Conservation (phyloP, 2,888 invertebrate species). For the Drosophila stalkeri region DNA sequence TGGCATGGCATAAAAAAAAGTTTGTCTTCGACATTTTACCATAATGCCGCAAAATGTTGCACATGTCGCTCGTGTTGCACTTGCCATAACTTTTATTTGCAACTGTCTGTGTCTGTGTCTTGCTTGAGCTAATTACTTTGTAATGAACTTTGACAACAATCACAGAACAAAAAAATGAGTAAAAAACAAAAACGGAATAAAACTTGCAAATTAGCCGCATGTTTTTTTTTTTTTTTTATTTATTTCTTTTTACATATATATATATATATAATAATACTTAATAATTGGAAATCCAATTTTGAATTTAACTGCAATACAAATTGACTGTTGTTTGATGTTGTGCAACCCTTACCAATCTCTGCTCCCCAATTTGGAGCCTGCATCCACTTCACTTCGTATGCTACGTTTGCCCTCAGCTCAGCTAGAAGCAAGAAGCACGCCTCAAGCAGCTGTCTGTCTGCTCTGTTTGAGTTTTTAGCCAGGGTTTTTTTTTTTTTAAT, state of each 20-base stretch:
- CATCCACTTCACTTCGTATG: conserved; percentile 58
- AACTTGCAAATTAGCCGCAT: conserved; percentile 34
- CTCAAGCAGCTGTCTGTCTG: conserved; percentile 44
- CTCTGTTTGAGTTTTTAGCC: conserved; percentile 9
- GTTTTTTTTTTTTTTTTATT: too few relatives aligned
- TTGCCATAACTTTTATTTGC: conserved; percentile 45
- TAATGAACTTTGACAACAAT: conserved; percentile 81
- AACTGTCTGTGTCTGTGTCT: conserved; percentile 37
- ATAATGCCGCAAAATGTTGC: conserved; percentile 72
- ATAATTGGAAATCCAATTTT: background rate
- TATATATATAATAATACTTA: background rate
- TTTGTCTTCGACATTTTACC: conserved; percentile 69
- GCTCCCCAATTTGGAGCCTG: too few relatives aligned
- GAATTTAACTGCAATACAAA: conserved; percentile 29
- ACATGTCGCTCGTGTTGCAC: conserved; percentile 47
- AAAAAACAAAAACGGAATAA: conserved; percentile 11
- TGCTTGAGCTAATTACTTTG: conserved; percentile 80
- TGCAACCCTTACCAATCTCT: background rate
- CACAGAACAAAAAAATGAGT: background rate
- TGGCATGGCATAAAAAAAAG: conserved; percentile 60
- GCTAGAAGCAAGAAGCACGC: conserved; percentile 54
- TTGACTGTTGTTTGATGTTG: conserved; percentile 48
- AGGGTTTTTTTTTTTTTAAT: conserved; percentile 62
- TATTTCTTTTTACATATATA: conserved; percentile 10
- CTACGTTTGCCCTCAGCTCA: conserved; percentile 74